These are phyloP conservation scores for Coregonus sp. DNA, from an alignment of 2,797 vertebrate species.

Conservation along the genomic window DNA sequence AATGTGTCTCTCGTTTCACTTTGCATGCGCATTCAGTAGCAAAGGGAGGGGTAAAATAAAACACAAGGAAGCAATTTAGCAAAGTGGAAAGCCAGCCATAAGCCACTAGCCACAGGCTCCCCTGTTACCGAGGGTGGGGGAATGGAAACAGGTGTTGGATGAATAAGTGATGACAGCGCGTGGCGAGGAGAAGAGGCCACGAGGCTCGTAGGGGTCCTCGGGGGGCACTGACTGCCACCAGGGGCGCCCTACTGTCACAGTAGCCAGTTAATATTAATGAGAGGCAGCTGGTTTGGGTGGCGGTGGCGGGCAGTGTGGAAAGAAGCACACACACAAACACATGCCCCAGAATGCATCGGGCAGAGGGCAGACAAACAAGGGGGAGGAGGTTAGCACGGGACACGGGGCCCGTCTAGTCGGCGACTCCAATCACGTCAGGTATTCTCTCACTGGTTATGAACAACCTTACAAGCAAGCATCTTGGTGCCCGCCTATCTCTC, in stretches of 20 bases:
- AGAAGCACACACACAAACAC: neutral
- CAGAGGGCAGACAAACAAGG: slow-evolving; percentile 16
- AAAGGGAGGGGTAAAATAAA: slow-evolving; percentile 14
- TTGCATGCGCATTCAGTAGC: slow-evolving; percentile 21
- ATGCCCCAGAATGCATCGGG: neutral
- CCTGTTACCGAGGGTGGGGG: slow-evolving; percentile 9
- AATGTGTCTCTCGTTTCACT: neutral
- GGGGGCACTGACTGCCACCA: slow-evolving; percentile 15
- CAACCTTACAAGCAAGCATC: too few relatives aligned
- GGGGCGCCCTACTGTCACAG: slow-evolving; percentile 20
- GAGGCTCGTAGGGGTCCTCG: neutral
- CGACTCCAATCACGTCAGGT: neutral
- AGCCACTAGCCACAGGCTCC: slow-evolving; percentile 20
- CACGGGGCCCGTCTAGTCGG: too few relatives aligned
- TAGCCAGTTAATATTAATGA: slow-evolving; percentile 54
- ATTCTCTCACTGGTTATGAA: neutral
- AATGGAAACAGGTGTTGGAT: slow-evolving; percentile 45
- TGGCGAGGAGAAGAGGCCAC: slow-evolving; percentile 37
- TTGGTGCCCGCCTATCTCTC: too few relatives aligned
- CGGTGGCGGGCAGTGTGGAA: neutral
- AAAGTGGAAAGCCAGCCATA: slow-evolving; percentile 31
- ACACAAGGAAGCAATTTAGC: slow-evolving; percentile 41
- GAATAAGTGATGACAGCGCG: slow-evolving; percentile 56
- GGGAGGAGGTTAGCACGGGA: slow-evolving; percentile 3
- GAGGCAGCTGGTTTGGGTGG: slow-evolving; percentile 44